These are phyloP conservation scores for Corvus moneduloides DNA, from an alignment of 2,113 vertebrate genomes.

Conservation along the genomic window DNA sequence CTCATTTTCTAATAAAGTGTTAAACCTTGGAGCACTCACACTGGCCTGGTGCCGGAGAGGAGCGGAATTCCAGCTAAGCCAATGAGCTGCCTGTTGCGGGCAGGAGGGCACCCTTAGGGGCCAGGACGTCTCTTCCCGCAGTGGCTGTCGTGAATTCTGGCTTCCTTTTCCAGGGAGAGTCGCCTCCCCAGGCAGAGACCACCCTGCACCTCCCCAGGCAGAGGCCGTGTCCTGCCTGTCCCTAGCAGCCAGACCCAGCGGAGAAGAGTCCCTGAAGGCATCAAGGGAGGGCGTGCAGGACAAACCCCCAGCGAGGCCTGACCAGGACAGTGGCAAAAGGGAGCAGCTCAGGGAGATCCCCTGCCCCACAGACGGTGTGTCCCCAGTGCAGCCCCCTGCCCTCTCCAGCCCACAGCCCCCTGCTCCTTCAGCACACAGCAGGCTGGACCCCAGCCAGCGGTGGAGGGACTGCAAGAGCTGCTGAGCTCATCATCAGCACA, in stretches of 20 bases:
- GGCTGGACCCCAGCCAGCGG: rapidly evolving
- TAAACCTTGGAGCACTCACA: neutral
- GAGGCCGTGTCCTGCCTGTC: neutral
- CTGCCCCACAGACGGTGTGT: rapidly evolving
- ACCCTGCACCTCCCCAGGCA: too few relatives aligned
- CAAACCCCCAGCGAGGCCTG: neutral
- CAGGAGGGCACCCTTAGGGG: neutral
- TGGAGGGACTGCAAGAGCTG: rapidly evolving
- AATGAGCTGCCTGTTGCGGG: rapidly evolving
- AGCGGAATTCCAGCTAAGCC: neutral
- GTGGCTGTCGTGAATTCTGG: neutral
- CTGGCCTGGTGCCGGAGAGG: neutral
- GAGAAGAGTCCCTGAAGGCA: neutral
- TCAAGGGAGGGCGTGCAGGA: neutral
- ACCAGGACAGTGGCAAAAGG: rapidly evolving
- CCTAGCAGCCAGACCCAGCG: neutral
- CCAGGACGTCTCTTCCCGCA: rapidly evolving
- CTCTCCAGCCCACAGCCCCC: neutral
- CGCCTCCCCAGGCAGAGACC: neutral
- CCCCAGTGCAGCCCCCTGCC: neutral
- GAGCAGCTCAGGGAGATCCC: neutral
- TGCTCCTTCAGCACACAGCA: rapidly evolving
- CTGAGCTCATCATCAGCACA: rapidly evolving
- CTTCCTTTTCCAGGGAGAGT: neutral
- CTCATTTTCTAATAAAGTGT: constrained; percentile 52